Base-by-base conservation (phyloP, 2,888 invertebrate genomes). In the Luperina testacea region DNA sequence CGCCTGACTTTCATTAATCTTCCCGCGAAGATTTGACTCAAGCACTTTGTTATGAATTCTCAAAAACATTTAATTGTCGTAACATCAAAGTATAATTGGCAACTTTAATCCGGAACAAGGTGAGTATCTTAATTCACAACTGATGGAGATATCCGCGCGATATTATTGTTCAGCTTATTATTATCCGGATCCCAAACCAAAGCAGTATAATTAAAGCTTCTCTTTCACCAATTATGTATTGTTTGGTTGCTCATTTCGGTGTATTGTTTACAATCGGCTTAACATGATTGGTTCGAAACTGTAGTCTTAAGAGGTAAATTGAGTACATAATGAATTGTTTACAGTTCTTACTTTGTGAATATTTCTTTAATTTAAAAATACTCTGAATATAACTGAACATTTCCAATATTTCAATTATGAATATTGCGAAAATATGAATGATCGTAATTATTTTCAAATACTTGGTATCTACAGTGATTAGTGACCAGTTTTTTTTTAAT, bases 151-250 rank as follows among this genome's bases (percentile, higher is more conserved):
- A 80, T 85, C 81, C 79, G 72, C 81, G 67, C 64, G 51, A 83
- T 88, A 87, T 87, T 84, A 86, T 82, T 86, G 75, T 76, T 80
- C 83, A 86, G 81, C 82, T 78, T 82, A 83, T 87, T 90, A 89
- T 87, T 80, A 91, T 89, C 87, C 84, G 77, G 78, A 70, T 88
- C 69, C 61, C 72, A 76, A 87, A 87, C 85, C 84, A 86, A 89
- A 80, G 68, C 72, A 71, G 73, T 81, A 83, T 83, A 85, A 87
- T 87, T 84, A 81, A 76, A 84, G 88, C 77, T 78, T 87, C 76
- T 70, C 79, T 80, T 87, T 84, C 78, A 77, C 77, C 80, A 80
- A 84, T 89, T 84, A 82, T 48, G 70, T 88, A 87, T 88, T 86
- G 77, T 85, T 82, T 64, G 72, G 81, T 76, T 78, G 83, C 81